These are phyloP conservation scores for Cygnus buccinator DNA, from an alignment of 2,113 vertebrate genomes.

Conservation along the genomic window DNA sequence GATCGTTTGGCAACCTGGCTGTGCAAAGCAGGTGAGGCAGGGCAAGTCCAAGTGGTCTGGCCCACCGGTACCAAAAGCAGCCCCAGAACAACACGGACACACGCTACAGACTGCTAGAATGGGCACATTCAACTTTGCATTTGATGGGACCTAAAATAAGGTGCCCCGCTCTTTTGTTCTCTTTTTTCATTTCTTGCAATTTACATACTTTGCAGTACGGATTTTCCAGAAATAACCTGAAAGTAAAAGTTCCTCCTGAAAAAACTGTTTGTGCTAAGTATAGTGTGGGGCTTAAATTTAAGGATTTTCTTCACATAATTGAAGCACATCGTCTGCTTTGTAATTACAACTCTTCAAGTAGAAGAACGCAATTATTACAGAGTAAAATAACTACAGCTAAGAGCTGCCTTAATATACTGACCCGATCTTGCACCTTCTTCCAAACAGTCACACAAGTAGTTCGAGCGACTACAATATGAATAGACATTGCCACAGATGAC, in stretches of 20 bases:
- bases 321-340: not conserved
- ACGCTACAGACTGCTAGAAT: not conserved
- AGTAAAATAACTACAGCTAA: conserved; percentile 19
- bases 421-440: not conserved
- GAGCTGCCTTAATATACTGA: not conserved
- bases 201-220: conserved; percentile 19
- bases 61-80: not conserved
- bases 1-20: not conserved
- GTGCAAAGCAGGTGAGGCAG: not conserved
- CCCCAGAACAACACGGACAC: not conserved
- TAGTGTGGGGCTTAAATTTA: not conserved
- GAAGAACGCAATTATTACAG: not conserved
- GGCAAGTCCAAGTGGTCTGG: not conserved
- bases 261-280: not conserved
- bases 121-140: conserved; percentile 1
- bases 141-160: conserved; percentile 41
- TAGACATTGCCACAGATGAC: not conserved
- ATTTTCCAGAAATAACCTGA: conserved; percentile 59
- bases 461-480: not conserved
- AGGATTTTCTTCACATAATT: conserved; percentile 22
- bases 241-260: conserved; percentile 46
- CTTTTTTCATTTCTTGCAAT: conserved; percentile 1
- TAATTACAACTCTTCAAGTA: not conserved
- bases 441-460: not conserved
- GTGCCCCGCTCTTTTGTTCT: conserved; percentile 6